Percentiles rank a stretch among this genome's conserved stretches.
Evolutionary conservation across 2,888 invertebrate species (phyloP).

Genomic region (Eulithis testata): DNA sequence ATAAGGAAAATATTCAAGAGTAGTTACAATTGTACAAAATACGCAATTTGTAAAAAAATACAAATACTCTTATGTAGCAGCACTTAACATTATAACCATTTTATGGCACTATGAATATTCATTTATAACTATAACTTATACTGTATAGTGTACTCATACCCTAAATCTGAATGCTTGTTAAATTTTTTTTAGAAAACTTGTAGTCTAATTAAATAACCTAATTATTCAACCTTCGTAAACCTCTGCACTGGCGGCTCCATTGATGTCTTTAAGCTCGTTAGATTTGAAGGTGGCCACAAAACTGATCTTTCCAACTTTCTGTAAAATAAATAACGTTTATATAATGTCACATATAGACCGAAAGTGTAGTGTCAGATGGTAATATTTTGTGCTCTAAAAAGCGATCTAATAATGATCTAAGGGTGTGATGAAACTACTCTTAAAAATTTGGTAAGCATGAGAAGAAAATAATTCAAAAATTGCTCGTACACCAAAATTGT

Average conservation of each 20-base stretch:
- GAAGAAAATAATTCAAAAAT: no score
- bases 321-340: constrained; percentile 40
- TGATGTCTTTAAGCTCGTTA: constrained; percentile 87
- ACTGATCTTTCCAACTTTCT: constrained; percentile 86
- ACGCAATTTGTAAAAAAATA: background rate
- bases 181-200: background rate
- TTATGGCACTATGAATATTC: constrained; percentile 29
- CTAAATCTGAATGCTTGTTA: constrained; percentile 1
- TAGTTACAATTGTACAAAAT: background rate
- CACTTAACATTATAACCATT: constrained; percentile 29
- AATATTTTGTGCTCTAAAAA: no score
- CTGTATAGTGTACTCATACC: constrained; percentile 12
- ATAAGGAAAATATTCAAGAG: background rate
- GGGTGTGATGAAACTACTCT: no score
- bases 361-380: no score
- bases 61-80: constrained; percentile 19
- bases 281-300: constrained; percentile 90
- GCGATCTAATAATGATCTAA: no score
- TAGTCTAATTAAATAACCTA: no score
- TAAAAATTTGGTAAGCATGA: no score
- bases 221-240: constrained; percentile 74
- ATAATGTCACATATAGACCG: no score
- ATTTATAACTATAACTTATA: constrained; percentile 9
- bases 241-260: constrained; percentile 86
- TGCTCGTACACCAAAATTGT: no score